These are phyloP conservation scores for Ophioninae sp. DNA, from an alignment of 2,888 invertebrate species.

Conservation along the genomic window DNA sequence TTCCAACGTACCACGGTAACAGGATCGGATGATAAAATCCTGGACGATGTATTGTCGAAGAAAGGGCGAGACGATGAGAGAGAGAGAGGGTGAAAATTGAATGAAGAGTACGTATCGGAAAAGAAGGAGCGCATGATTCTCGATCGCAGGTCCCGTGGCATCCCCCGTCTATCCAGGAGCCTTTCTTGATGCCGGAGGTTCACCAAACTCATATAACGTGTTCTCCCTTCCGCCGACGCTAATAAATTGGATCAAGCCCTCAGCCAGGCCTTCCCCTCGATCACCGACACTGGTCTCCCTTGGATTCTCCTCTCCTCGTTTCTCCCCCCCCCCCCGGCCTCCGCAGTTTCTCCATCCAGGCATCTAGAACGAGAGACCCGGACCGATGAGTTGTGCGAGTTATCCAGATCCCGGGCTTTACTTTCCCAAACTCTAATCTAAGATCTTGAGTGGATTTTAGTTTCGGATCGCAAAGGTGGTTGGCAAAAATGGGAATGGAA, in stretches of 20 bases:
- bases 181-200: constrained; percentile 50
- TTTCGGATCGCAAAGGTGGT: constrained; percentile 58
- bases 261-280: constrained; percentile 61
- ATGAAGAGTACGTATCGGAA: constrained; percentile 54
- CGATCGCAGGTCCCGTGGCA: constrained; percentile 57
- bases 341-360: not conserved
- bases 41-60: constrained; percentile 6
- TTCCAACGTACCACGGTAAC: constrained; percentile 44
- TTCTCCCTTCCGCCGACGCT: constrained; percentile 66
- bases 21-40: constrained; percentile 60
- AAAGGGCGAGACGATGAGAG: not conserved
- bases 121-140: constrained; percentile 52
- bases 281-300: constrained; percentile 29
- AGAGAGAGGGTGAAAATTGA: constrained; percentile 52
- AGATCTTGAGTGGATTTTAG: constrained; percentile 80
- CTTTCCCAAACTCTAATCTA: constrained; percentile 78
- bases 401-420: constrained; percentile 77
- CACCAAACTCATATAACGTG: constrained; percentile 55
- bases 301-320: not conserved
- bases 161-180: constrained; percentile 17
- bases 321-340: constrained; percentile 9
- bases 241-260: constrained; percentile 80
- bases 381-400: constrained; percentile 76
- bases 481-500: constrained; percentile 40
- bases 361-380: constrained; percentile 12